A percentile compares a stretch with the other conserved stretches of the same genome.
Conservation (phyloP, 2,797 vertebrate genomes). For the Sebastes steindachneri region DNA sequence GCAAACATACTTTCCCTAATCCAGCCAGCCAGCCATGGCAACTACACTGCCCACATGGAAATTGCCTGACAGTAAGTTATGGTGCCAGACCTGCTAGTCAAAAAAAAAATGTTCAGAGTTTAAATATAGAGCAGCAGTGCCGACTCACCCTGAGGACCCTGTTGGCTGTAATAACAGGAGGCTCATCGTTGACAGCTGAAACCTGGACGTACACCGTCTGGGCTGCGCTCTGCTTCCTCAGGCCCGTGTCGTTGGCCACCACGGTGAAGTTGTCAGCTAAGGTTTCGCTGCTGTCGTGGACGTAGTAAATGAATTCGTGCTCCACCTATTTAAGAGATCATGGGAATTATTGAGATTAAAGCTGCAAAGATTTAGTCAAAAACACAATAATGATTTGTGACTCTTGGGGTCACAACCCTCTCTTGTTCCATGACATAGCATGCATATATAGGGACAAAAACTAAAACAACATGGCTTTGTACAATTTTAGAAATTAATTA, state of each 20-base stretch:
- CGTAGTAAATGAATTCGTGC: slow-evolving; percentile 89
- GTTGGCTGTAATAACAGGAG: slow-evolving; percentile 88
- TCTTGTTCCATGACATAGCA: background rate
- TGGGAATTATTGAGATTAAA: background rate
- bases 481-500: background rate
- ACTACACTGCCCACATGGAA: slow-evolving; percentile 58
- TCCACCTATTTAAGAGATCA: slow-evolving; percentile 83
- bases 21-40: slow-evolving; percentile 47
- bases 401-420: background rate
- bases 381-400: background rate
- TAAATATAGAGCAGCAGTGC: slow-evolving; percentile 70
- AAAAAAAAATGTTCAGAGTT: slow-evolving; percentile 50
- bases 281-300: slow-evolving; percentile 90
- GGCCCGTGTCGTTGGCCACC: slow-evolving; percentile 85
- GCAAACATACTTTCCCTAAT: slow-evolving; percentile 65
- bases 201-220: slow-evolving; percentile 86
- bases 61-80: slow-evolving; percentile 48
- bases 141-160: slow-evolving; percentile 89
- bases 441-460: background rate
- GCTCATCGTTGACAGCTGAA: slow-evolving; percentile 89
- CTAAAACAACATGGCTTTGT: background rate
- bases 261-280: slow-evolving; percentile 88
- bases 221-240: slow-evolving; percentile 88
- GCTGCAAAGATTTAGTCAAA: background rate
- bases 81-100: slow-evolving; percentile 57